These are phyloP conservation scores for Lepidurus apus DNA, from an alignment of 1,140 invertebrate genomes.

Conservation along the genomic window DNA sequence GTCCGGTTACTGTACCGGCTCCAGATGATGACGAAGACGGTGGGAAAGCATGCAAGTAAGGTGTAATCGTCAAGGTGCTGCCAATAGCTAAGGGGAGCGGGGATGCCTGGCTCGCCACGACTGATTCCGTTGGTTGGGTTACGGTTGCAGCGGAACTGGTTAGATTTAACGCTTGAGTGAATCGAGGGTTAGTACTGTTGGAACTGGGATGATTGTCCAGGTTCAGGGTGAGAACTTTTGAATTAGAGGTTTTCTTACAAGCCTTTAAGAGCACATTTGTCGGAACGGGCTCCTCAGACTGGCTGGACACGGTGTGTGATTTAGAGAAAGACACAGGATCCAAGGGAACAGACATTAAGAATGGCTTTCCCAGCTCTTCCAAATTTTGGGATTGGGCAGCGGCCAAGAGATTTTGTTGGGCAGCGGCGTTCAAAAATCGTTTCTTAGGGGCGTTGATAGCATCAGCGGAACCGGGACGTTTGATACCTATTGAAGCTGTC, in stretches of 20 bases:
- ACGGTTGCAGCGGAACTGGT: not conserved
- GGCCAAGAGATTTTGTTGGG: not conserved
- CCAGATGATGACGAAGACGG: not conserved
- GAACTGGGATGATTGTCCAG: not conserved
- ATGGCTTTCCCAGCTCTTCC: not conserved
- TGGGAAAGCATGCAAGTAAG: not conserved
- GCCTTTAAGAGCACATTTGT: not conserved
- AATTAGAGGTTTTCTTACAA: not conserved
- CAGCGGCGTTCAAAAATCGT: not conserved
- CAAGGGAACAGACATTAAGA: not conserved
- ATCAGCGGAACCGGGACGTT: not conserved
- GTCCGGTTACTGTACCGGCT: not conserved
- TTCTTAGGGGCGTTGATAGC: not conserved
- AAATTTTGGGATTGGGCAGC: not conserved
- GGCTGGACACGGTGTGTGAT: not conserved
- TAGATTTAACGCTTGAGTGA: conserved; percentile 8
- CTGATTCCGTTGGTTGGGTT: not conserved
- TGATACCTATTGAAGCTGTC: not conserved
- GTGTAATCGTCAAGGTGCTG: conserved; percentile 9
- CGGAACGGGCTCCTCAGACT: not conserved
- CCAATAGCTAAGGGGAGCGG: not conserved
- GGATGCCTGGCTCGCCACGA: not conserved
- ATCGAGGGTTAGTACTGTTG: not conserved
- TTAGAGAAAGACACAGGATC: not conserved
- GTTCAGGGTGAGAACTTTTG: not conserved